Evolutionary conservation across 1,140 invertebrate species (phyloP), one percentile per base, ranked within the genome.

Genomic region (Monomorium pharaonis): DNA sequence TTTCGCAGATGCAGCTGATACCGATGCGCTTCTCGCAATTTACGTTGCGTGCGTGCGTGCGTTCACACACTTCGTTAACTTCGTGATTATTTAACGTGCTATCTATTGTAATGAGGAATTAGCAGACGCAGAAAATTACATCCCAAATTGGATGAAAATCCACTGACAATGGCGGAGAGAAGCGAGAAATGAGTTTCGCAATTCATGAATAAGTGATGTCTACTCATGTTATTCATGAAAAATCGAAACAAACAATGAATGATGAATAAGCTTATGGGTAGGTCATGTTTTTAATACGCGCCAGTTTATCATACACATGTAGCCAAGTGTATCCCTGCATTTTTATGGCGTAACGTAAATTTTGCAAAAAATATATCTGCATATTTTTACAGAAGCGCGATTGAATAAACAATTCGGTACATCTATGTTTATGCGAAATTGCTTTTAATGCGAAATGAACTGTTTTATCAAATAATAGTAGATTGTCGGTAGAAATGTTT

Each of bases 401-500:
- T 21, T 65, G 2, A 47, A 21, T 3, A 30, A 18, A 33, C 2
- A 33, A 51, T 49, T 49, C 24, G 21, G 21, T 42, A 21, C 2
- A 33, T 16, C 16, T n/a, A 3, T 42, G 3, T 24, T 6, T 62
- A 18, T 33, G 27, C 5, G 12, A 65, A 30, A 49, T 44, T 37
- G 1, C 12, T 30, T 49, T 9, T 18, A 67, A 67, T 54, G 3
- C 4, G 33, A 51, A 24, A 58, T 54, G 24, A 14, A 47, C 70
- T 85, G 56, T 65, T 62, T 88, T 63, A 75, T 88, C 74, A 58
- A 18, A 70, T 58, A 27, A 75, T n/a, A 56, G 2, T 2, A 72
- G 58, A 63, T 86, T 54, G 87, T 78, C 88, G 88, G 84, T 88
- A 89, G 27, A 69, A 54, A 69, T 67, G 16, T 21, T 63, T 33